Base-by-base conservation (phyloP, 2,888 invertebrate genomes). In the Auanema freiburgensis region DNA sequence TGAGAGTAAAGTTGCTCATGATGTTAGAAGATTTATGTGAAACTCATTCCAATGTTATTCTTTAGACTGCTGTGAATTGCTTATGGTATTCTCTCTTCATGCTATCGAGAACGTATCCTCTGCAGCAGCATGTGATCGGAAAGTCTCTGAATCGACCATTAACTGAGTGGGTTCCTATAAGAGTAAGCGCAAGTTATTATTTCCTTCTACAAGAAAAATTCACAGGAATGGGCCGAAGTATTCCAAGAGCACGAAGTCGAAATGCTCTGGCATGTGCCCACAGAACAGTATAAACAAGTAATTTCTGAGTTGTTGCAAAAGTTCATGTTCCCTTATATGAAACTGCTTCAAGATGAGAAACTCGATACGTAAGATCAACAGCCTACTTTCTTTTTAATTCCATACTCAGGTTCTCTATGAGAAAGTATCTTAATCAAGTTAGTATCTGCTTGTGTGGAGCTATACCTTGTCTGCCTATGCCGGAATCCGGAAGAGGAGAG, bases 91-190 rank as follows among this genome's bases (percentile, higher is more conserved):
- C 65, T 1, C 41, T 71, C 12, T 54, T 40, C 21, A 54, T 43
- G 41, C 55, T 72, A 3, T 44, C 58, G n/a, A 4, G 41, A n/a
- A 61, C 63, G 24, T 55, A 63, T 52, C 63, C 72, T 8, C 53
- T 63, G 43, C 23, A 51, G 42, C 51, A 52, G 18, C 25, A 52
- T 33, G 8, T 56, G 14, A 18, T 62, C 52, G 24, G 63, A 1
- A 55, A 62, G 24, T 50, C 18, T 4, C 53, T 71, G 24, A 41
- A n/a, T 14, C 50, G 50, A 24, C 65, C 65, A 1, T 24, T 72
- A 10, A 57, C 23, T 4, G 63, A 71, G 44, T 71, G 71, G 71
- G 65, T 67, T 53, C 71, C 71, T 8, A 61, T 71, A 18, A 40
- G 63, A 10, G 65, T 60, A 3, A 40, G 63, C 5, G 65, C 56